Evolutionary conservation across 2,797 vertebrate species (phyloP), one percentile per base, ranked within the genome.

Genomic region (Rhinoraja longicauda): DNA sequence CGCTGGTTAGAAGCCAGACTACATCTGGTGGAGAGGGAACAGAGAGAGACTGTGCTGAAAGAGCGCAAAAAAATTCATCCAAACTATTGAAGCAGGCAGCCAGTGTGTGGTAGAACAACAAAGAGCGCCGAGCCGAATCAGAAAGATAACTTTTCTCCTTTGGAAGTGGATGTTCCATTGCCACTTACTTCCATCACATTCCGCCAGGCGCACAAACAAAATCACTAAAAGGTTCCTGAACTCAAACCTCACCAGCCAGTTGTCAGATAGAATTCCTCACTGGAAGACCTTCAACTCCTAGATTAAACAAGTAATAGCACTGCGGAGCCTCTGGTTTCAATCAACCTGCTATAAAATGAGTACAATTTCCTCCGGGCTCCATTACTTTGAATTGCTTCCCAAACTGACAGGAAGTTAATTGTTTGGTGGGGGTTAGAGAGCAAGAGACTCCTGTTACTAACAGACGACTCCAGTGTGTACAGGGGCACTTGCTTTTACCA

Each of bases 321-420:
- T 75, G 70, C 88, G 70, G 67, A 67, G 90, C 90, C 90, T 92
- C 90, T 92, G 90, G 67, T 92, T 92, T 92, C 90, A 92, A 92
- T 92, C 90, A 92, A 45, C 72, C 67, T 45, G 90, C 90, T 92
- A 92, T 92, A 92, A 92, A 92, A 72, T 92, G 90, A 92, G 75
- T 92, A 75, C 90, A 92, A 73, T 92, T 92, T 92, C 90, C 90
- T 92, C 90, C 45, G 57, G 70, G 90, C 70, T 75, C 45, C 90
- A 73, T 92, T 29, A 39, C 90, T 92, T 92, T 92, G 90, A 92
- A 92, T 92, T 92, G 90, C 90, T 92, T 92, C 67, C 67, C 70
- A 45, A 92, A 73, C 90, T 92, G 90, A 92, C 90, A 92, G 90
- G 90, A 91, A 91, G 90, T 75, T 92, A 92, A 92, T 92, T 92